Percentiles rank a stretch among this genome's conserved stretches.
Conservation (phyloP, 2,113 vertebrate species). For the Sus scrofa region T2T-Sscrofa CM000817.6:101522501-101523000, state of each 20-base stretch:
- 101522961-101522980: neutral
- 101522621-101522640: fast-evolving
- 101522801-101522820: neutral
- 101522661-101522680: neutral
- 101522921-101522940: no score
- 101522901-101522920: neutral
- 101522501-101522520: conserved; percentile 64
- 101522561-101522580: conserved; percentile 70
- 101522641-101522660: neutral
- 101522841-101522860: neutral
- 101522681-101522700: neutral
- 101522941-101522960: neutral
- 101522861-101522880: neutral
- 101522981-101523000: conserved; percentile 96
- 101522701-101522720: neutral
- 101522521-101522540: conserved; percentile 70
- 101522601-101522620: neutral
- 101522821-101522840: neutral
- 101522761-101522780: no score
- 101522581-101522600: neutral
- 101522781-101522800: no score
- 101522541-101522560: conserved; percentile 81
- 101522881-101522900: neutral
- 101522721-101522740: neutral
- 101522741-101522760: no score